These are phyloP conservation scores for Gasterosteus nipponicus DNA, from an alignment of 2,113 vertebrate species.

Conservation along the genomic window DNA sequence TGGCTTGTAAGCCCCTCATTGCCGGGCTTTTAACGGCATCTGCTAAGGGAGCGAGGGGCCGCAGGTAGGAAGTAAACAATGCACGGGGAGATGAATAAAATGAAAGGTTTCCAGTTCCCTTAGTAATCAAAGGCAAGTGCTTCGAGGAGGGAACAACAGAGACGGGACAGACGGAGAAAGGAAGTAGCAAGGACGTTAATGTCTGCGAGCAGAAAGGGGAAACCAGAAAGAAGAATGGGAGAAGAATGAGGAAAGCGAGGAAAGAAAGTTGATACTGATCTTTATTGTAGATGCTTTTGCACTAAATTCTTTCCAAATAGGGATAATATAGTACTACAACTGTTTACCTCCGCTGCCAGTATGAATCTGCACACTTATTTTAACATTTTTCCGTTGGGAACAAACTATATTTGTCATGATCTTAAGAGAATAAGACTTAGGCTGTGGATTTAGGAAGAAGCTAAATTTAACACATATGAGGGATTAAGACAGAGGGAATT, in stretches of 20 bases:
- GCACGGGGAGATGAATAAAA: slow-evolving; percentile 12
- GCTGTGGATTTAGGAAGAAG: not conserved
- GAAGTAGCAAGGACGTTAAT: slow-evolving; percentile 26
- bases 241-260: not conserved
- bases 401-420: not conserved
- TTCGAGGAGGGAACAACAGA: slow-evolving; percentile 28
- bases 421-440: not conserved
- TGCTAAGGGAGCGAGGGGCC: not conserved
- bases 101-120: slow-evolving; percentile 14
- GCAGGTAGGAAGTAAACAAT: slow-evolving; percentile 21
- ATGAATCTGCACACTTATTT: not conserved
- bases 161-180: slow-evolving; percentile 19
- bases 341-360: not conserved
- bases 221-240: slow-evolving; percentile 7
- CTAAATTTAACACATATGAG: not conserved
- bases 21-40: slow-evolving; percentile 54
- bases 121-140: slow-evolving; percentile 49
- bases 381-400: not conserved
- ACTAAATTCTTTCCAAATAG: not conserved
- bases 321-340: not conserved
- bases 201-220: not conserved
- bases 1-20: slow-evolving; percentile 23
- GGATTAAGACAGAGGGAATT: not conserved
- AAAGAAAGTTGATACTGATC: not conserved
- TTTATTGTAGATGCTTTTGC: not conserved